These are phyloP conservation scores for Oenanthe oenanthe DNA, from an alignment of 2,113 vertebrate genomes.

Conservation along the genomic window DNA sequence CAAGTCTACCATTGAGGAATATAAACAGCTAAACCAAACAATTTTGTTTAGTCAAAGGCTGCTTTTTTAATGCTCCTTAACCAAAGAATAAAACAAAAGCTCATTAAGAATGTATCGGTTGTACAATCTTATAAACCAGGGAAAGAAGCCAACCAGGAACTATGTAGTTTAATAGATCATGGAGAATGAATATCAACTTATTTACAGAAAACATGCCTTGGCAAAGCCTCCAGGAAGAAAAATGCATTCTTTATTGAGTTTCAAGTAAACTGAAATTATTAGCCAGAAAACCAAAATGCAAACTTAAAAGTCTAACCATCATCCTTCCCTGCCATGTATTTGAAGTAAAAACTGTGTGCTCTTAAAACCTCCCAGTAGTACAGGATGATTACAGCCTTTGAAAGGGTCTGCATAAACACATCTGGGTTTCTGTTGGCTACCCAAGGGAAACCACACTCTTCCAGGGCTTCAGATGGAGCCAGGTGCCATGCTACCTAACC, in stretches of 20 bases:
- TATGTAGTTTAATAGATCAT: background rate
- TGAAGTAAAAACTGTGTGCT: background rate
- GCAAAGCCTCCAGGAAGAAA: background rate
- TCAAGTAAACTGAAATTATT: background rate
- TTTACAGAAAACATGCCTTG: constrained; percentile 21
- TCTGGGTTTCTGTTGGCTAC: background rate
- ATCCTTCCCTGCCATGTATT: background rate
- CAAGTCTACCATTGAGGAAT: background rate
- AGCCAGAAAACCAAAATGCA: background rate
- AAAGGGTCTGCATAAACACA: background rate
- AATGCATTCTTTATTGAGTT: background rate
- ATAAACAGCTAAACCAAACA: background rate
- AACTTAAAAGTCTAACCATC: background rate
- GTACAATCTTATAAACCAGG: background rate
- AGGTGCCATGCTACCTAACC: background rate
- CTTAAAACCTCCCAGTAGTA: background rate
- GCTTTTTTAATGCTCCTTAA: background rate
- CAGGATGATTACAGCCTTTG: rapidly evolving
- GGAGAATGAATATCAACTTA: background rate
- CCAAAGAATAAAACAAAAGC: background rate
- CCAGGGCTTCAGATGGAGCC: background rate
- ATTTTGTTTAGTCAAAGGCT: background rate
- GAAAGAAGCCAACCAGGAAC: background rate
- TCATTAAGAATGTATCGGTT: background rate
- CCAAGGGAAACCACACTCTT: background rate